Evolutionary conservation across 2,888 invertebrate species (phyloP), one percentile per base, ranked within the genome.

Genomic region (Volucella inanis): DNA sequence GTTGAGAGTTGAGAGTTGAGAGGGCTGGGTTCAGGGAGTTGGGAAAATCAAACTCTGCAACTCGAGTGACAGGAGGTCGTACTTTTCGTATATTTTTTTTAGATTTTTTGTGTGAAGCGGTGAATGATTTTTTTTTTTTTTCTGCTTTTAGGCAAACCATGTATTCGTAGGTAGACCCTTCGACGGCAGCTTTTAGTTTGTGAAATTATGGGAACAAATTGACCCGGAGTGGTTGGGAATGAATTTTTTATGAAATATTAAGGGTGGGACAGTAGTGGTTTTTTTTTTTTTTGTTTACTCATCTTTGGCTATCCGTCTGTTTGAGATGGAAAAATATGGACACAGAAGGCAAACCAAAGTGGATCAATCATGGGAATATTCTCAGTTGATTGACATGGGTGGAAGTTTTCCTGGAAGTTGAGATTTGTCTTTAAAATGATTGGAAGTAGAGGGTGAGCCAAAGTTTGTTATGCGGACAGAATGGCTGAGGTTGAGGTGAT

Each of bases 181-280:
- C 76, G 67, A 62, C 38, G 65, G 65, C 71, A 83, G 72, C 62
- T 71, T 76, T 80, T 85, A 61, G 85, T 81, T 76, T 39, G 76
- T 57, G 18, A 77, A 85, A 76, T 85, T 81, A 81, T 80, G 85
- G 81, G 76, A 77, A 77, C 81, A 81, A 85, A 85, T 85, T 85
- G 81, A 81, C 81, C 76, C 57, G 67, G 76, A 85, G 76, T 85
- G 81, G 81, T 72, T 85, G 72, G 18, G 61, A 77, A 81, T 85
- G 81, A 81, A 85, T 85, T 77, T 77, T 81, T 81, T 77, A 85
- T 80, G 75, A 50, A 52, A 52, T 15, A 41, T 15, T 38, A n/a
- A 64, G 39, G 54, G 31, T 31, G 47, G 67, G 55, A 64, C 18
- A 62, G 18, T 55, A n/a, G 67, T 4, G 22, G 1, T 14, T 11